A percentile compares a stretch with the other conserved stretches of the same genome.
phyloP scores from a whole-genome alignment of 2,888 invertebrate species.

The Phaedon cochleariae region DNA sequence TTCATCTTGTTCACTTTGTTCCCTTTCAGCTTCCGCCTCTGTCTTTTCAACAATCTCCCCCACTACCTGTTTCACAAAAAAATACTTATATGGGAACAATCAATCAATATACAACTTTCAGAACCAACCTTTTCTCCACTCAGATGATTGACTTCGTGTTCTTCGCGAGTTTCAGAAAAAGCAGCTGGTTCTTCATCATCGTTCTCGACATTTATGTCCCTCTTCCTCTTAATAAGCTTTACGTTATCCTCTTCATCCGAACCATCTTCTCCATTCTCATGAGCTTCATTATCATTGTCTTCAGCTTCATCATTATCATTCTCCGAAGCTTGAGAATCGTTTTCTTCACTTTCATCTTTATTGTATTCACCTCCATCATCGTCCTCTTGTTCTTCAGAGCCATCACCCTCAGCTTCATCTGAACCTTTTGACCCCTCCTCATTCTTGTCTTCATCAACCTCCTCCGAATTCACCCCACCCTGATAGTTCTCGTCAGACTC shows the following conservation, averaged over 20 bases:
- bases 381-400: constrained; percentile 49
- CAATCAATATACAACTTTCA: not conserved
- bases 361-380: constrained; percentile 42
- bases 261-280: constrained; percentile 38
- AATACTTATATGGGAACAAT: not conserved
- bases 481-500: constrained; percentile 63
- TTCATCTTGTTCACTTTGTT: constrained; percentile 34
- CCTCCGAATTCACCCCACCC: constrained; percentile 63
- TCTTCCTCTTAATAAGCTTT: constrained; percentile 3
- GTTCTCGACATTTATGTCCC: constrained; percentile 42
- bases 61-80: constrained; percentile 17
- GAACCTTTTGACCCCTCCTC: too few relatives aligned
- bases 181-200: constrained; percentile 37
- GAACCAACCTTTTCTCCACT: not conserved
- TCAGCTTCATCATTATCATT: constrained; percentile 41
- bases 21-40: constrained; percentile 29
- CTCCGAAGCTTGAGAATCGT: constrained; percentile 43
- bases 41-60: constrained; percentile 25
- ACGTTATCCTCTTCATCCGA: constrained; percentile 38
- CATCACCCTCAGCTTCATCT: constrained; percentile 48
- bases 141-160: constrained; percentile 20
- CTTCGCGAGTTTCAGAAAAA: constrained; percentile 15
- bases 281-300: constrained; percentile 43
- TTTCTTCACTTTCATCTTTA: constrained; percentile 43
- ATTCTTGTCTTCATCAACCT: constrained; percentile 19